A percentile compares a stretch with the other conserved stretches of the same genome.
Evolutionary conservation across 2,113 vertebrate genomes (phyloP).

Genomic region (Osmerus eperlanus): DNA sequence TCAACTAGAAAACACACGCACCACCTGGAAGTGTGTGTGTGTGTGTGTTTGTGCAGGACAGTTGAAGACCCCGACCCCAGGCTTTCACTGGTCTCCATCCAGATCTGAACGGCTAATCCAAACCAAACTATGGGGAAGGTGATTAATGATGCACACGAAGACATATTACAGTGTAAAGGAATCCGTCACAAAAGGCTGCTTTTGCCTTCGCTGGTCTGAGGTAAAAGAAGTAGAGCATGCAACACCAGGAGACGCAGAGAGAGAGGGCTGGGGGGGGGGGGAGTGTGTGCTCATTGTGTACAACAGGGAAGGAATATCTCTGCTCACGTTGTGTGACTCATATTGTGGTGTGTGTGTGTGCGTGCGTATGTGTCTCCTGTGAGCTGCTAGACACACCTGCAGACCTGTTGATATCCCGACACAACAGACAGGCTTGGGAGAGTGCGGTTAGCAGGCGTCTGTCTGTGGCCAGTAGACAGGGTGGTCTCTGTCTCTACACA

Average conservation of each 20-base stretch:
- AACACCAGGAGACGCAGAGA: conserved; percentile 14
- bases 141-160: conserved; percentile 67
- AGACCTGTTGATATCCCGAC: conserved; percentile 15
- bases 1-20: conserved; percentile 10
- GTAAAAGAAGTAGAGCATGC: conserved; percentile 30
- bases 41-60: not conserved
- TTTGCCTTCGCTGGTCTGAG: conserved; percentile 50
- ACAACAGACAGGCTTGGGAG: conserved; percentile 43
- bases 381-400: conserved; percentile 19
- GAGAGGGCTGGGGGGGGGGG: not conserved
- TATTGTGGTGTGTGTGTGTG: conserved; percentile 12
- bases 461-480: conserved; percentile 49
- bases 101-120: conserved; percentile 49
- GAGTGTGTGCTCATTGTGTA: not conserved
- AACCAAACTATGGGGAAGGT: conserved; percentile 58
- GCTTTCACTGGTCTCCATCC: conserved; percentile 27
- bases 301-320: not conserved
- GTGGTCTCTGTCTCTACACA: conserved; percentile 53
- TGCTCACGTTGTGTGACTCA: too few species aligned
- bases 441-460: conserved; percentile 4
- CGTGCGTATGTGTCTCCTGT: conserved; percentile 12
- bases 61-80: conserved; percentile 16
- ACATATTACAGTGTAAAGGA: conserved; percentile 70
- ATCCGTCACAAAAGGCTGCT: conserved; percentile 54
- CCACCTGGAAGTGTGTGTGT: not conserved